These are phyloP conservation scores for Hippocampus barbouri DNA, from an alignment of 2,113 vertebrate genomes.

Conservation along the genomic window DNA sequence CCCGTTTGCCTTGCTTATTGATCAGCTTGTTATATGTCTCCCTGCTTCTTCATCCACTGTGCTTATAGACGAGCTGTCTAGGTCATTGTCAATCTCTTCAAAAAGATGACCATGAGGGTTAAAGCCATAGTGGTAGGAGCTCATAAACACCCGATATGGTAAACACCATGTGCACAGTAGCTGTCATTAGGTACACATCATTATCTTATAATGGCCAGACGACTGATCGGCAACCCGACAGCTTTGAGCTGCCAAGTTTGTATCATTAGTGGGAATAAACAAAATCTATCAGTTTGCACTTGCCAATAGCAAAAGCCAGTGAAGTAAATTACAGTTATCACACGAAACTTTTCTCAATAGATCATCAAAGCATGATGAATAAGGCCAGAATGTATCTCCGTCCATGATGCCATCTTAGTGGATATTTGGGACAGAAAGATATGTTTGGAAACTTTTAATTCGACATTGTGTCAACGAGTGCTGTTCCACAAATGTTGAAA, in stretches of 20 bases:
- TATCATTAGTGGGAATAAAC: not conserved
- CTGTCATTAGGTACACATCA: conserved; percentile 1
- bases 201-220: not conserved
- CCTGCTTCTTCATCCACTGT: conserved; percentile 31
- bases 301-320: not conserved
- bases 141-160: conserved; percentile 30
- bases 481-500: too few species aligned
- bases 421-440: not conserved
- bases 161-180: conserved; percentile 28
- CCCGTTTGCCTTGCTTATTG: conserved; percentile 39
- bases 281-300: not conserved
- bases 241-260: not conserved
- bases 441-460: not conserved
- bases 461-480: not conserved
- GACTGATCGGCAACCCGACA: not conserved
- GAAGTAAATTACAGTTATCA: not conserved
- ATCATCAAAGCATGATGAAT: not conserved
- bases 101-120: conserved; percentile 45
- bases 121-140: conserved; percentile 33
- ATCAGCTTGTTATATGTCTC: conserved; percentile 49
- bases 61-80: conserved; percentile 62
- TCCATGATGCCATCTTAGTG: not conserved
- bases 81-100: conserved; percentile 58
- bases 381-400: not conserved
- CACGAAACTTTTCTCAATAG: not conserved